Base-by-base conservation (phyloP, 2,113 vertebrate genomes). In the Uria aalge region DNA sequence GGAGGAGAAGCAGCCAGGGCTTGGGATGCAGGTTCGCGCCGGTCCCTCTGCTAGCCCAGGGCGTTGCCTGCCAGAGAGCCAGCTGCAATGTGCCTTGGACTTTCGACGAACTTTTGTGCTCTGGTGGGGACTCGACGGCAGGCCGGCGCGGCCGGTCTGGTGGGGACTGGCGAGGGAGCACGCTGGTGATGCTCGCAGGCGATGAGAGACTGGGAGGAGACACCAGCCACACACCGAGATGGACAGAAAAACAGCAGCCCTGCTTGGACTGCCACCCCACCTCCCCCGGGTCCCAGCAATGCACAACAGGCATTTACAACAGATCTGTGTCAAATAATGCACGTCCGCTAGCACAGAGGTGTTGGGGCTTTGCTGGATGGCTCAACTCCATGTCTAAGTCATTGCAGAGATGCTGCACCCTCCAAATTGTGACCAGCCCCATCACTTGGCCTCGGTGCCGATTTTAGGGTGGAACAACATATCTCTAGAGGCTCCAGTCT, bases 71-170 rank as follows among this genome's bases (percentile, higher is more conserved):
- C 48, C 0, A 2, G 43, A 72, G n/a, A 81, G 66, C 56, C 92
- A 91, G 96, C 83, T 91, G 94, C 88, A 48, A 21, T 15, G 53
- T 26, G 83, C 92, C 77, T 91, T 94, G 92, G 92, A 96, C 97
- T 97, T 86, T 80, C 7, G 23, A 92, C 5, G 91, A 96, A 96
- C 96, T 96, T 96, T 93, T 94, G 96, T 97, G 85, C 95, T 96
- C 78, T 93, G 76, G 90, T 77, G 95, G 88, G 56, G 94, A 78
- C 79, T 57, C 3, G 6, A 71, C 7, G 12, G 45, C 59, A 48
- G 56, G 73, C 45, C 43, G 0, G 55, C 11, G 13, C 2, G 40
- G 86, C 29, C 6, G 2, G 6, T 77, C 79, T 59, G 55, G 45
- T 5, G 55, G 45, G 52, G 52, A 50, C 56, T 52, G 86, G 72